These are phyloP conservation scores for Oophaga pumilio DNA, from an alignment of 2,113 vertebrate genomes.

Conservation along the genomic window DNA sequence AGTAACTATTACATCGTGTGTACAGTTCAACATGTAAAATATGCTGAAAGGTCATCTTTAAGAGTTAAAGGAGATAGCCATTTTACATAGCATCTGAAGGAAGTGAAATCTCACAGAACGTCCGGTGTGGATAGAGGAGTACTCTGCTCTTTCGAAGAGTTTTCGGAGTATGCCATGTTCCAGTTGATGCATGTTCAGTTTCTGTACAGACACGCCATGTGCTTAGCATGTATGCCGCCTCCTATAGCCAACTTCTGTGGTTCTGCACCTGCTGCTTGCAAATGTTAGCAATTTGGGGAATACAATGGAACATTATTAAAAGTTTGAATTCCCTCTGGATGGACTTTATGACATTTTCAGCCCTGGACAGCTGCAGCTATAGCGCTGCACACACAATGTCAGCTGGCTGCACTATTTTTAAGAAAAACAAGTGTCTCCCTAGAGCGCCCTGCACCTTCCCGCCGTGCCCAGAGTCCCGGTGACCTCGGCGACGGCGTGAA, in stretches of 20 bases:
- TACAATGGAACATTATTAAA: constrained; percentile 34
- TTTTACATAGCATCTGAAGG: background rate
- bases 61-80: no score
- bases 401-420: constrained; percentile 4
- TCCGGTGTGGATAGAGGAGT: background rate
- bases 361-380: constrained; percentile 32
- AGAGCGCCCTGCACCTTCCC: background rate
- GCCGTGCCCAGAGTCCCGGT: background rate
- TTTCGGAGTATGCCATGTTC: background rate
- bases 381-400: background rate
- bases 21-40: no score
- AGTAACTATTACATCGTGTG: no score
- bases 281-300: constrained; percentile 18
- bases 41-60: no score
- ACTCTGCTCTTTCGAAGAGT: background rate
- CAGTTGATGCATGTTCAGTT: background rate
- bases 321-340: constrained; percentile 12
- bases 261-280: constrained; percentile 13
- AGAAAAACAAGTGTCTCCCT: background rate
- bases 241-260: background rate
- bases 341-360: background rate
- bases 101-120: background rate
- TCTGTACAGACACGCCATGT: background rate
- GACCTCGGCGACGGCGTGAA: background rate
- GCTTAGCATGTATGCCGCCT: background rate